phyloP scores from a whole-genome alignment of 2,888 invertebrate genomes.

The Folsomia manolachei region DNA sequence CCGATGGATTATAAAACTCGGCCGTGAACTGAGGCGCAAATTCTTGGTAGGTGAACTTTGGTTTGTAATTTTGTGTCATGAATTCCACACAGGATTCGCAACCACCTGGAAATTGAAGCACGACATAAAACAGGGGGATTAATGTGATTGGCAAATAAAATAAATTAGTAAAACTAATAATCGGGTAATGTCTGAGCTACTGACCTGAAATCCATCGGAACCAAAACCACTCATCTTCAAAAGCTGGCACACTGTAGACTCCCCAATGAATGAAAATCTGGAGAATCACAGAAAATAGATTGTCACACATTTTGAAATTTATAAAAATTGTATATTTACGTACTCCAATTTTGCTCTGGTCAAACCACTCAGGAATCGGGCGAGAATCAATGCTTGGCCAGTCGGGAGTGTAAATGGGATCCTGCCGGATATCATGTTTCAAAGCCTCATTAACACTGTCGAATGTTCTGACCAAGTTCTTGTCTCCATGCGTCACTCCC shows the following conservation, averaged over 20 bases:
- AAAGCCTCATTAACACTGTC: too few species aligned
- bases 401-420: too few species aligned
- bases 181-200: too few species aligned
- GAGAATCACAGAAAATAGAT: too few species aligned
- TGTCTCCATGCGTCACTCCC: too few species aligned
- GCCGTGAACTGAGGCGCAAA: constrained; percentile 85
- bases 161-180: background rate
- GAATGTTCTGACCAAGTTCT: too few species aligned
- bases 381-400: constrained; percentile 83
- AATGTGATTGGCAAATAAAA: background rate
- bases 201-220: constrained; percentile 73
- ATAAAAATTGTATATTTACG: too few species aligned
- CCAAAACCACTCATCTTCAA: constrained; percentile 86
- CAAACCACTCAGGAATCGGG: constrained; percentile 79
- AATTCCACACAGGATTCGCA: constrained; percentile 57
- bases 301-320: constrained; percentile 64
- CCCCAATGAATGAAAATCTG: too few species aligned
- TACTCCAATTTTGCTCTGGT: too few species aligned
- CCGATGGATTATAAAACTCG: constrained; percentile 77
- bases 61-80: constrained; percentile 78
- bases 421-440: too few species aligned
- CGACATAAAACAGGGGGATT: too few species aligned
- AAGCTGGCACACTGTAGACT: constrained; percentile 78
- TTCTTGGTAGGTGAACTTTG: constrained; percentile 73
- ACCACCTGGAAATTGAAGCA: too few species aligned